phyloP scores from a whole-genome alignment of 2,888 invertebrate genomes.

The Cerastis rubricosa region DNA sequence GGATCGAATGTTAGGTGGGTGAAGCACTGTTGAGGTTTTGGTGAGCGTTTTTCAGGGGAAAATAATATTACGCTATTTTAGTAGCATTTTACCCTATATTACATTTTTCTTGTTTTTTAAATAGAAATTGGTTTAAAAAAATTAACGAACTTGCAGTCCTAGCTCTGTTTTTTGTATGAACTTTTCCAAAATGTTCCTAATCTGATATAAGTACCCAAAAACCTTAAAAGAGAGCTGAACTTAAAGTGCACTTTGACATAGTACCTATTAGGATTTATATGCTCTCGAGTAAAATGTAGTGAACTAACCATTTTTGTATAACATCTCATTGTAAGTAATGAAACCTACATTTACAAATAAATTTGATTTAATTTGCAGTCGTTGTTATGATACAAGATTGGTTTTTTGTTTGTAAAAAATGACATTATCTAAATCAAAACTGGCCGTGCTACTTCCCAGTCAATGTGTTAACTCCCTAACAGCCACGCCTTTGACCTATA shows the following conservation, averaged over 20 bases:
- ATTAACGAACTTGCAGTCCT: neutral
- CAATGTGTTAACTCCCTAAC: constrained; percentile 53
- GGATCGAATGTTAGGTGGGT: neutral
- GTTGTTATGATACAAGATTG: too few species aligned
- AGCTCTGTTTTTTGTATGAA: neutral
- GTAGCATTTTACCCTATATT: neutral
- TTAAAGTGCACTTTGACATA: too few species aligned
- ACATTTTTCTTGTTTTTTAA: neutral
- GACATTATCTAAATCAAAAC: neutral
- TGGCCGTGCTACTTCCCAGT: neutral
- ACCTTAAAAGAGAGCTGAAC: neutral
- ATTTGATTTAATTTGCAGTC: too few species aligned
- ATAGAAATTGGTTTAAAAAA: neutral
- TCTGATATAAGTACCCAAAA: neutral
- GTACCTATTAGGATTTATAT: too few species aligned
- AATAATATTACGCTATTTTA: neutral
- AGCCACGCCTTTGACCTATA: constrained; percentile 84
- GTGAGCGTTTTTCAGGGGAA: neutral
- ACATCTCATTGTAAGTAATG: too few species aligned
- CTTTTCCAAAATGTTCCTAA: neutral
- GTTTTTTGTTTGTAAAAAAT: too few species aligned
- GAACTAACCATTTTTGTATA: too few species aligned
- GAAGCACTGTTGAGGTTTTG: neutral
- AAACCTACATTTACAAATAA: too few species aligned
- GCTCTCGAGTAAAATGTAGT: too few species aligned